Percentiles rank a stretch among this genome's conserved stretches.
These are phyloP conservation scores for Melierax canorus DNA, from an alignment of 2,113 vertebrate genomes.

Conservation along the genomic window DNA sequence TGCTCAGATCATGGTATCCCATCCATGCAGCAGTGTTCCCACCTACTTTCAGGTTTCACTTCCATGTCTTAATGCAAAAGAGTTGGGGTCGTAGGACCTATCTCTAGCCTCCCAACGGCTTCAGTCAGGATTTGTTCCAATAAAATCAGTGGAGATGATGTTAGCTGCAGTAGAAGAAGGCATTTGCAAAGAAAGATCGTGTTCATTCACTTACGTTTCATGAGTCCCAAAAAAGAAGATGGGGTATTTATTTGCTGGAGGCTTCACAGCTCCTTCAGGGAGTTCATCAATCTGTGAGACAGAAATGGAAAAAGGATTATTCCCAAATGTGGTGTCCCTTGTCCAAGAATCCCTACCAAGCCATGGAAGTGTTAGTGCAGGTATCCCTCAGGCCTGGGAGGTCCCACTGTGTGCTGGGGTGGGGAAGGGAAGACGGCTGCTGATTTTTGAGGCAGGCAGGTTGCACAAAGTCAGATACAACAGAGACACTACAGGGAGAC, in stretches of 20 bases:
- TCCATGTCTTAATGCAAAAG: not conserved
- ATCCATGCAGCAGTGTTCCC: not conserved
- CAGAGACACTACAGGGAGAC: not conserved
- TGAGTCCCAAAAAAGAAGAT: constrained; percentile 99
- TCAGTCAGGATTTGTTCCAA: not conserved
- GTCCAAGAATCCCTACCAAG: not conserved
- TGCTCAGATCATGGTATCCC: not conserved
- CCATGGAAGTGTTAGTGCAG: not conserved
- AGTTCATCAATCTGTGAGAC: constrained; percentile 92
- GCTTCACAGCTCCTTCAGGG: constrained; percentile 96
- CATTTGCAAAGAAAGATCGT: not conserved
- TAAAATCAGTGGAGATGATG: not conserved
- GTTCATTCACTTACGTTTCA: constrained; percentile 85
- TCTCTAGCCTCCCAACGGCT: not conserved
- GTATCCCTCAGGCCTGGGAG: not conserved
- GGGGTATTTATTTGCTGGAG: constrained; percentile 96
- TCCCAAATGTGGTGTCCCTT: not conserved
- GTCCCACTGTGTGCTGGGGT: not conserved
- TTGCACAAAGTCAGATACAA: not conserved
- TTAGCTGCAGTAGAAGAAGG: not conserved
- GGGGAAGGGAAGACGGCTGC: not conserved
- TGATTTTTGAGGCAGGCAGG: not conserved
- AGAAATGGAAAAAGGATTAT: constrained; percentile 25
- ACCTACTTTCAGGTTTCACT: not conserved
- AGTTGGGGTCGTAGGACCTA: not conserved